A percentile compares a stretch with the other conserved stretches of the same genome.
Conservation (phyloP, 2,113 vertebrate genomes). For the Oxyruncus cristatus region DNA sequence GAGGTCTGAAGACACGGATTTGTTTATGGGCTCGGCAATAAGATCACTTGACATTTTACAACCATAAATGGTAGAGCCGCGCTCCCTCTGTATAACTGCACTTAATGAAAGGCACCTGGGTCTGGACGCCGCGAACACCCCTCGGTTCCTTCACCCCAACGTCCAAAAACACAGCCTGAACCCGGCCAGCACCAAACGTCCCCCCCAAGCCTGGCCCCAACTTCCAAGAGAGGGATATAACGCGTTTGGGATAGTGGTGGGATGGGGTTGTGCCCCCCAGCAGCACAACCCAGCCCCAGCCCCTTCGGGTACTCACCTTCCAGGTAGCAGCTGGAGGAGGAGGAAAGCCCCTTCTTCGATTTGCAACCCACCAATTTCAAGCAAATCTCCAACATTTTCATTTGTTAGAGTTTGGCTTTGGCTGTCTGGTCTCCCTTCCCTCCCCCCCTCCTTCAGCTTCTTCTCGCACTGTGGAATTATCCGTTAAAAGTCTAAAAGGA, state of each 20-base stretch:
- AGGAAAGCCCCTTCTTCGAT: slow-evolving; percentile 96
- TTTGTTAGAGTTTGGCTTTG: slow-evolving; percentile 74
- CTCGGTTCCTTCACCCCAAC: not conserved
- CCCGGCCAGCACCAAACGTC: not conserved
- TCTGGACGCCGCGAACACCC: not conserved
- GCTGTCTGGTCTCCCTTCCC: not conserved
- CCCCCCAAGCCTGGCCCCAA: not conserved
- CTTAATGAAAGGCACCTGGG: slow-evolving; percentile 67
- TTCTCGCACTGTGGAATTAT: not conserved
- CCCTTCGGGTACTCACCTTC: slow-evolving; percentile 83
- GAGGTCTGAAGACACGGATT: slow-evolving; percentile 1
- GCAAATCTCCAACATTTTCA: slow-evolving; percentile 99
- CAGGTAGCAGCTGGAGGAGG: slow-evolving; percentile 96
- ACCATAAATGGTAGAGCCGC: slow-evolving; percentile 77
- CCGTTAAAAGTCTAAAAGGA: not conserved
- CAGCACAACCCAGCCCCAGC: not conserved
- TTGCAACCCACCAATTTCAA: slow-evolving; percentile 99
- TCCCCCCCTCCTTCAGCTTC: not conserved
- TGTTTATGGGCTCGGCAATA: slow-evolving; percentile 19
- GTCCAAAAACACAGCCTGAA: not conserved
- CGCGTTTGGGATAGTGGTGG: not conserved
- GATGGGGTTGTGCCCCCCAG: accelerated
- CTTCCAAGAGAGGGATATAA: not conserved
- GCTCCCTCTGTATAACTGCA: slow-evolving; percentile 5
- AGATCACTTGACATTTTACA: slow-evolving; percentile 51